Base-by-base conservation (phyloP, 2,888 invertebrate genomes). In the Microdon myrmicae region DNA sequence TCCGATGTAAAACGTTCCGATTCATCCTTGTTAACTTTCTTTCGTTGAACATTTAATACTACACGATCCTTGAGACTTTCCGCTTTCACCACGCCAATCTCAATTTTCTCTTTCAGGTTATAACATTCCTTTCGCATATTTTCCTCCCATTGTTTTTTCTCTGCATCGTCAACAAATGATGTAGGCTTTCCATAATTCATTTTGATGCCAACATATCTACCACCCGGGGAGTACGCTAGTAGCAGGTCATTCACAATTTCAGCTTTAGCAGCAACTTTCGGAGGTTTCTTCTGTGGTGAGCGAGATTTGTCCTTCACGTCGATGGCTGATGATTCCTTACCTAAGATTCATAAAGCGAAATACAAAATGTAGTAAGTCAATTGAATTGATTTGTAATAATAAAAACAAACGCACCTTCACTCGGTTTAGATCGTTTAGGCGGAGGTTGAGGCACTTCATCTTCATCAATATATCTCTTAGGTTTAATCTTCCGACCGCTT, bases 401-500 rank as follows among this genome's bases (percentile, higher is more conserved):
- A 12, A 26, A 26, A 2, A 9, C 29, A 9, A 22, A 54, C 67
- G 66, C 54, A 73, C 73, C 74, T 67, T 77, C 76, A 1, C 71
- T 44, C 6, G 72, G 71, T 1, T 71, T 73, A 6, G 72, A 74
- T 19, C 72, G 72, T 54, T 75, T 78, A 0, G 71, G 32, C 2
- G 75, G 70, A 6, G 75, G 75, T 2, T 69, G 67, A n/a, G 35
- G 70, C 19, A 72, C 70, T 3, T 68, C 70, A 9, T 54, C 67
- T 8, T 74, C 74, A 8, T 77, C 76, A 3, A 73, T 72, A 64
- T 73, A 70, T 60, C 79, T 79, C 77, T 86, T 89, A 0, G 88
- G 88, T 68, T 89, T 87, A 58, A 90, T 87, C 78, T 89, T 90
- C 43, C 90, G 83, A 0, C 90, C 89, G 71, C 89, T 88, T 53